Base-by-base conservation (phyloP, 2,888 invertebrate genomes). In the Scaptomyza cyrtandrae region DNA sequence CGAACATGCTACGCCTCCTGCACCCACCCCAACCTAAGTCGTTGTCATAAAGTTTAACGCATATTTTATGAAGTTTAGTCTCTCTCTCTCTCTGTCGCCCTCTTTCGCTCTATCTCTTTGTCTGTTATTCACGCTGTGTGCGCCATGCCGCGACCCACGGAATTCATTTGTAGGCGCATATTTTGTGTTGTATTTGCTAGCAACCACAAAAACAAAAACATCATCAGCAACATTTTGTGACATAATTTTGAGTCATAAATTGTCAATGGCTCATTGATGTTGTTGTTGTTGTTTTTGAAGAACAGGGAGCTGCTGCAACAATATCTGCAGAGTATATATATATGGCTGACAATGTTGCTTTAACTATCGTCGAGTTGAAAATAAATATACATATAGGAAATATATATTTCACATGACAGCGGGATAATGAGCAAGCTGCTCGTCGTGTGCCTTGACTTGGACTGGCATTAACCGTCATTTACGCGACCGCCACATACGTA, bases 181-280 rank as follows among this genome's bases (percentile, higher is more conserved):
- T 71, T 75, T 75, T 68, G 76, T 64, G 13, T 64, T 71, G 60
- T 75, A 75, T 75, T 75, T 71, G 62, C 48, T 35, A 59, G 31
- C 54, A 54, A n/a, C 50, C 14, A 50, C 35, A 37, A n/a, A 16
- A 19, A 35, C 33, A 31, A 41, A 41, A 68, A 14, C 31, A 31
- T 14, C 31, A 48, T 46, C 46, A 69, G 24, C 69, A 65, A 66
- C 67, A 73, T 73, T 83, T 84, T 84, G 84, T 79, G 82, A 85
- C 85, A 85, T 82, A 77, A 82, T 82, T 81, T 82, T 72, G 58
- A 71, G 75, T 71, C 82, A 82, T 82, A 82, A 82, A 82, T 82
- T 82, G 79, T 66, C 71, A 82, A 79, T 82, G 75, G 54, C 56
- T 71, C 48, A 48, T 29, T 53, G 56, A 29, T 56, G 67, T 46